Conservation (phyloP, 2,113 vertebrate species). For the Cryptotis parvus region DNA sequence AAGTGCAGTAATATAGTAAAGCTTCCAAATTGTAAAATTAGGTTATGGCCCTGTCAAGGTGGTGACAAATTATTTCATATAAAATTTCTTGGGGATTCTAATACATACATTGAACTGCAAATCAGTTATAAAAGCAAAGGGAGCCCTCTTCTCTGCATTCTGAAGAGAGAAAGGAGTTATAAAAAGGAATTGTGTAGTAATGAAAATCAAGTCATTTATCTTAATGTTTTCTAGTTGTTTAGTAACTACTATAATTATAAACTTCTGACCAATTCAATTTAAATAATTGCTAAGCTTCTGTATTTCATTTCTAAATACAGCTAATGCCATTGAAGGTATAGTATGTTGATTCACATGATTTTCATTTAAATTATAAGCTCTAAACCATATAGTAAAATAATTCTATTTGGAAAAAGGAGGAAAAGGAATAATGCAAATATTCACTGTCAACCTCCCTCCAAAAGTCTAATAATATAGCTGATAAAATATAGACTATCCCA, state of each 20-base stretch:
- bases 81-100: slow-evolving; percentile 6
- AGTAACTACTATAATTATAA: slow-evolving; percentile 35
- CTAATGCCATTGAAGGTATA: slow-evolving; percentile 27
- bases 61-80: background rate
- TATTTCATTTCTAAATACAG: slow-evolving; percentile 65
- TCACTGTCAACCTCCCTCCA: background rate
- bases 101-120: slow-evolving; percentile 4
- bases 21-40: slow-evolving; percentile 61
- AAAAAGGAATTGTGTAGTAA: slow-evolving; percentile 1
- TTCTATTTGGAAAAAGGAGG: slow-evolving; percentile 25
- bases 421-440: slow-evolving; percentile 18
- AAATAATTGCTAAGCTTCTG: slow-evolving; percentile 46
- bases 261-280: slow-evolving; percentile 52
- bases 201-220: slow-evolving; percentile 32
- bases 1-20: slow-evolving; percentile 72
- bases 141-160: background rate
- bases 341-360: slow-evolving; percentile 30
- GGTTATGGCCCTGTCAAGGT: slow-evolving; percentile 1
- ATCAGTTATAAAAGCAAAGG: slow-evolving; percentile 29
- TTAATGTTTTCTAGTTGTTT: slow-evolving; percentile 27
- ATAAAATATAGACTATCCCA: slow-evolving; percentile 34
- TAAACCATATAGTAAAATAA: background rate
- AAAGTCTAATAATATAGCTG: slow-evolving; percentile 33
- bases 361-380: slow-evolving; percentile 30
- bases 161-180: background rate